phyloP scores from a whole-genome alignment of 2,797 vertebrate species.

The Chrosomus eos region DNA sequence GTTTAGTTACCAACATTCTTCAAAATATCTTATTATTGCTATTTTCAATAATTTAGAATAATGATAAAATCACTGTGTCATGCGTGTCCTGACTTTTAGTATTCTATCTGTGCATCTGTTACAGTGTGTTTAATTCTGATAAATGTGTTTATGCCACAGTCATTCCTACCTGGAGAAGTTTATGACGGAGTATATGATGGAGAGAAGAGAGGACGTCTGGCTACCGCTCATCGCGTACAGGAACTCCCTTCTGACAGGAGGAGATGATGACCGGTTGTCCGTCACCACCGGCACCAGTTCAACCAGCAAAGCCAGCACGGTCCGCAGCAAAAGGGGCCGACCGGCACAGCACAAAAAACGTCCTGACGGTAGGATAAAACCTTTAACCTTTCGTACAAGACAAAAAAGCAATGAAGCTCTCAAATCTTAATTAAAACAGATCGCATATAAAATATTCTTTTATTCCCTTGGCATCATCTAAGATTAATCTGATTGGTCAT shows the following conservation, averaged over 20 bases:
- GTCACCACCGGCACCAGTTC: constrained; percentile 85
- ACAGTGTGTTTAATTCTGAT: not conserved
- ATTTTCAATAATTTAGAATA: not conserved
- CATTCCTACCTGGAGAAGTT: constrained; percentile 98
- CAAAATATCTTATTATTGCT: not conserved
- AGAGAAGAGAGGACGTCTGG: constrained; percentile 98
- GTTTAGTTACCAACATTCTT: not conserved
- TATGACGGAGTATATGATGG: constrained; percentile 97
- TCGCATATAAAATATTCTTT: not conserved
- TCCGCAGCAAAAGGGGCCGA: constrained; percentile 97
- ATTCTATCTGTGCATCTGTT: not conserved
- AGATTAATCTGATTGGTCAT: not conserved
- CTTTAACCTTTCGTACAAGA: not conserved
- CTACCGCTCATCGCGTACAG: constrained; percentile 97
- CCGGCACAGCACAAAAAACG: constrained; percentile 93
- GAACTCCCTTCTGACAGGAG: constrained; percentile 95
- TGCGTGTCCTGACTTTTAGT: not conserved
- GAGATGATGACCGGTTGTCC: constrained; percentile 92
- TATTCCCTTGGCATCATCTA: not conserved
- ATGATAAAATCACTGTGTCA: not conserved
- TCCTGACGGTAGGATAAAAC: constrained; percentile 75
- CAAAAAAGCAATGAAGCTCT: not conserved
- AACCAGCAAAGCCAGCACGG: constrained; percentile 93
- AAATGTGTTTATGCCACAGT: constrained; percentile 69
- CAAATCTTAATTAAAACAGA: not conserved